Base-by-base conservation (phyloP, 2,113 vertebrate species). In the Muntiacus reevesi region DNA sequence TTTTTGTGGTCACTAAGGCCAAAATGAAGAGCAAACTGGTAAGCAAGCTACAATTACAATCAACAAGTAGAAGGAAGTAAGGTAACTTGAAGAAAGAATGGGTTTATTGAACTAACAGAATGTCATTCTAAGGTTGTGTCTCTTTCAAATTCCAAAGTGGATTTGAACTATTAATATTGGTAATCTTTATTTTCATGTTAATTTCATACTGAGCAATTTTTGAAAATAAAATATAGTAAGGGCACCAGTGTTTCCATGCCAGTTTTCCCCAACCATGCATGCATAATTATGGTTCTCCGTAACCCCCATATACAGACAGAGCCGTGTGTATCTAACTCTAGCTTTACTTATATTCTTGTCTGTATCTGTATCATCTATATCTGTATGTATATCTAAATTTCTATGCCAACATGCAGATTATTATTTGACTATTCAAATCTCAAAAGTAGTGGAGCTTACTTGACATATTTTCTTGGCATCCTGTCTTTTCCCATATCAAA, bases 151-250 rank as follows among this genome's bases (percentile, higher is more conserved):
- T 59, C 52, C 40, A 7, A 6, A 0, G 17, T 21, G 12, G 6
- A n/a, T 47, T 96, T 85, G 71, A 8, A 21, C 94, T 96, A 91
- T 87, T 50, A 84, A 25, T 33, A 43, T 95, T 14, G 40, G 85
- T 90, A 4, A 83, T 47, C 13, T 83, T 90, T 55, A 74, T 81
- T 50, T 14, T 87, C 11, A 23, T 89, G 4, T 21, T 47, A 6
- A 54, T 74, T 94, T 95, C 40, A 96, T 62, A n/a, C 33, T 90
- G 36, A 67, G 25, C 82, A 55, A 95, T 11, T 43, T 95, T 95
- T 88, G 85, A 97, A 92, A 97, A 95, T 87, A 93, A 96, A 98
- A 89, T 59, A 76, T 90, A 43, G 43, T 36, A 96, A 89, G 8
- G 84, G 9, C 67, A 43, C 19, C 55, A 81, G 5, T 33, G 33